A percentile compares a stretch with the other conserved stretches of the same genome.
phyloP scores from a whole-genome alignment of 30 jellyfish, hydroid and myxozoan species.

The Nemopilema nomurai region DNA sequence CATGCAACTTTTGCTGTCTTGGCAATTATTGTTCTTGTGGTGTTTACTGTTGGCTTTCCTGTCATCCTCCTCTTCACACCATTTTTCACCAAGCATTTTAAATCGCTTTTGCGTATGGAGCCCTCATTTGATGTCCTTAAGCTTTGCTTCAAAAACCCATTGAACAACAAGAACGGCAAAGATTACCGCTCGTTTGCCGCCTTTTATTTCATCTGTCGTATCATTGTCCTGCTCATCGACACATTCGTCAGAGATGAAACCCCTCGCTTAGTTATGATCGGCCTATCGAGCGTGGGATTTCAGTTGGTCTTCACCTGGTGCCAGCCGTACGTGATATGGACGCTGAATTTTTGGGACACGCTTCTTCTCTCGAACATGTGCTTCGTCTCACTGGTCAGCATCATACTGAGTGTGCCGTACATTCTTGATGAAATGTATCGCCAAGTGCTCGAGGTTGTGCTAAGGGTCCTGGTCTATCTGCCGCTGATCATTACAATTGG shows the following conservation, averaged over 20 bases:
- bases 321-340: slow-evolving; percentile 82
- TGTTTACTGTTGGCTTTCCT: slow-evolving; percentile 81
- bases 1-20: slow-evolving; percentile 64
- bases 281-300: slow-evolving; percentile 65
- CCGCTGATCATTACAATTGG: slow-evolving; percentile 61
- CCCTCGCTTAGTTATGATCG: slow-evolving; percentile 67
- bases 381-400: slow-evolving; percentile 66
- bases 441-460: not conserved
- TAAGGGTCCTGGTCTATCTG: slow-evolving; percentile 55
- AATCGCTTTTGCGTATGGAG: slow-evolving; percentile 60
- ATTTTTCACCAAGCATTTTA: slow-evolving; percentile 46
- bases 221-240: slow-evolving; percentile 58
- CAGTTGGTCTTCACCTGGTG: slow-evolving; percentile 69
- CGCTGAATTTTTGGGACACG: slow-evolving; percentile 91
- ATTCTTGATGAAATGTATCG: slow-evolving; percentile 39
- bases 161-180: slow-evolving; percentile 23
- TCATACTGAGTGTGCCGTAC: slow-evolving; percentile 78
- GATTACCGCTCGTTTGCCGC: slow-evolving; percentile 74
- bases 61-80: slow-evolving; percentile 81
- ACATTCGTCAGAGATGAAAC: slow-evolving; percentile 65
- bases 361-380: slow-evolving; percentile 73
- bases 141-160: slow-evolving; percentile 71
- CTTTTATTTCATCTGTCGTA: slow-evolving; percentile 81
- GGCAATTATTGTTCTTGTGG: slow-evolving; percentile 63
- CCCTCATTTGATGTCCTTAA: slow-evolving; percentile 69